phyloP scores from a whole-genome alignment of 1,140 invertebrate genomes.

The Melanaphis sacchari region DNA sequence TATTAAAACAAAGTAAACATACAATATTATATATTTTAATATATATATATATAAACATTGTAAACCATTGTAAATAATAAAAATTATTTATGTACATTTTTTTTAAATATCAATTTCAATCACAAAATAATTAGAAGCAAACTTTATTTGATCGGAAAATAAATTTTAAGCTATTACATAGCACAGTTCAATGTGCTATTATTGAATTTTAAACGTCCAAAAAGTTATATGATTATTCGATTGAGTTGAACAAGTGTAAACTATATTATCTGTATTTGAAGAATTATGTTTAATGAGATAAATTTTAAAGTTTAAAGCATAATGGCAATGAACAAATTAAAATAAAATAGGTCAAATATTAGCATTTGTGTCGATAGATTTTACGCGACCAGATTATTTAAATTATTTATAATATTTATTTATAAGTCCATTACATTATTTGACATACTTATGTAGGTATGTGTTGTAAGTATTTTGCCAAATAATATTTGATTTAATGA shows the following conservation, averaged over 20 bases:
- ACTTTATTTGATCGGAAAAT: neutral
- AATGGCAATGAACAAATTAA: neutral
- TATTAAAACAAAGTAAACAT: neutral
- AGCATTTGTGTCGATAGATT: neutral
- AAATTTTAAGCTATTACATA: neutral
- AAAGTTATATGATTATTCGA: neutral
- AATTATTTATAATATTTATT: slow-evolving; percentile 9
- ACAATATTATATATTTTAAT: too few species aligned
- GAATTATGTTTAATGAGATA: neutral
- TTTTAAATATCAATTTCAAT: neutral
- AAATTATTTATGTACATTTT: neutral
- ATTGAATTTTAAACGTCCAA: neutral
- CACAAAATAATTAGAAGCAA: neutral
- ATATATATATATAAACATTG: neutral
- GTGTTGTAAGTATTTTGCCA: neutral
- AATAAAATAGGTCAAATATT: neutral
- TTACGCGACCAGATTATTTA: neutral
- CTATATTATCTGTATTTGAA: neutral
- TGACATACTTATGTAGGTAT: neutral
- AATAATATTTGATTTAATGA: neutral
- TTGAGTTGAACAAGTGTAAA: neutral
- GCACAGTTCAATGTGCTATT: neutral
- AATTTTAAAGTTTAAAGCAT: neutral
- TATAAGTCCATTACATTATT: neutral
- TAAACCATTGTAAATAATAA: neutral